Percentiles rank a stretch among this genome's conserved stretches.
Conservation (phyloP, 2,888 invertebrate genomes). For the Seira sanloemensis region DNA sequence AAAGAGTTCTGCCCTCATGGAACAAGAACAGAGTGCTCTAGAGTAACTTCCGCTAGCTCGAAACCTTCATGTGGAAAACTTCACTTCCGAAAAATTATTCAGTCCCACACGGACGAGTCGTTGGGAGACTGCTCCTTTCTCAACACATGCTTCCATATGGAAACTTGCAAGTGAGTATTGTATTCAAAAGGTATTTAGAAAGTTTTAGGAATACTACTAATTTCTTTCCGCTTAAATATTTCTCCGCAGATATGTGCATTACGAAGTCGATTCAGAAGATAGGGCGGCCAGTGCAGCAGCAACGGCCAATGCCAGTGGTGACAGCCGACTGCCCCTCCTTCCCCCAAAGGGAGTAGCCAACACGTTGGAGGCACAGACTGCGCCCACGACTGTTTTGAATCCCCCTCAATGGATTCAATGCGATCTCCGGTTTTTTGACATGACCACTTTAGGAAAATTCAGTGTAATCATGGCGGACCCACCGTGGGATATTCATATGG, state of each 20-base stretch:
- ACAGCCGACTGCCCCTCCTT: slow-evolving; percentile 25
- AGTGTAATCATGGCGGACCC: slow-evolving; percentile 99
- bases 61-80: slow-evolving; percentile 88
- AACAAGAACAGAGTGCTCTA: slow-evolving; percentile 90
- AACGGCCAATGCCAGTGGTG: slow-evolving; percentile 7
- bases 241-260: slow-evolving; percentile 90
- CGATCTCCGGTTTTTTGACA: slow-evolving; percentile 92
- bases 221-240: neutral
- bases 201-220: too few relatives aligned
- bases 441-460: slow-evolving; percentile 96
- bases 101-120: slow-evolving; percentile 94
- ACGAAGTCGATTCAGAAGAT: slow-evolving; percentile 89
- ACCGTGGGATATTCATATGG: slow-evolving; percentile 99
- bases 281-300: neutral
- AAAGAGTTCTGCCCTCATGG: slow-evolving; percentile 97
- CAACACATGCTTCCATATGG: slow-evolving; percentile 99
- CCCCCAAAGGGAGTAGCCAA: slow-evolving; percentile 26
- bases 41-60: slow-evolving; percentile 76
- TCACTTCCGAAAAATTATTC: slow-evolving; percentile 98
- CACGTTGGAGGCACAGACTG: slow-evolving; percentile 75
- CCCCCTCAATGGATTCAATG: slow-evolving; percentile 98
- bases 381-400: slow-evolving; percentile 81
- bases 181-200: neutral
- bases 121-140: slow-evolving; percentile 98
- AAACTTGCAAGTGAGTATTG: slow-evolving; percentile 88